Base-by-base conservation (phyloP, 1,140 invertebrate genomes). In the Galleria mellonella region DNA sequence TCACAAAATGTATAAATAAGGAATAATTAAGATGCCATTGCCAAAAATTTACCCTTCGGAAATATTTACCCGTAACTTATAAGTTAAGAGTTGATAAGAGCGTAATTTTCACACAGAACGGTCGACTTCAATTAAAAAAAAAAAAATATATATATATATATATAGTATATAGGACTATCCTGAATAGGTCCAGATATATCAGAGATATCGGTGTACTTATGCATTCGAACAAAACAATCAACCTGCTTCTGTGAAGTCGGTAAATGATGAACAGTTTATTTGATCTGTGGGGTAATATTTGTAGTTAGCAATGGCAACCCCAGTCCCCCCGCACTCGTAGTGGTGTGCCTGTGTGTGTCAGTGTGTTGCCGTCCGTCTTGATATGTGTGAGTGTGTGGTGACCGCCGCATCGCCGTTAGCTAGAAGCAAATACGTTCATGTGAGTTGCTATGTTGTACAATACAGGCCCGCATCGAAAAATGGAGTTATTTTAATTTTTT, bases 321-420 rank as follows among this genome's bases (percentile, higher is more conserved):
- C 45, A 31, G 30, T 41, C 48, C 45, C 56, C 58, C 63, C 59
- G 51, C 67, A 59, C 71, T 67, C 63, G 65, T 69, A 51, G 66
- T 74, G 63, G 54, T 74, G 74, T 75, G 63, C 47, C 68, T 72
- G 75, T 81, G 75, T 81, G 70, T 83, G 70, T 81, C 55, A 56
- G 65, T 76, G 74, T 75, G 62, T 61, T 55, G 61, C 64, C 60
- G 47, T 78, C 76, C 77, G 61, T 78, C 79, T 82, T 83, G 79
- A 83, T 83, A 82, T 83, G 79, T 83, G 79, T 82, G 66, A 64
- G 68, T 78, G 64, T 76, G 69, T 82, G 70, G 72, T 49, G 64
- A 42, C 67, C 77, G 62, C 70, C 66, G 62, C 49, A 31, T 58
- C 75, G 66, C 77, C 75, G 63, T 79, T 79, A 84, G 67, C 77